Conservation (phyloP, 2,888 invertebrate genomes). For the Altica lythri region DNA sequence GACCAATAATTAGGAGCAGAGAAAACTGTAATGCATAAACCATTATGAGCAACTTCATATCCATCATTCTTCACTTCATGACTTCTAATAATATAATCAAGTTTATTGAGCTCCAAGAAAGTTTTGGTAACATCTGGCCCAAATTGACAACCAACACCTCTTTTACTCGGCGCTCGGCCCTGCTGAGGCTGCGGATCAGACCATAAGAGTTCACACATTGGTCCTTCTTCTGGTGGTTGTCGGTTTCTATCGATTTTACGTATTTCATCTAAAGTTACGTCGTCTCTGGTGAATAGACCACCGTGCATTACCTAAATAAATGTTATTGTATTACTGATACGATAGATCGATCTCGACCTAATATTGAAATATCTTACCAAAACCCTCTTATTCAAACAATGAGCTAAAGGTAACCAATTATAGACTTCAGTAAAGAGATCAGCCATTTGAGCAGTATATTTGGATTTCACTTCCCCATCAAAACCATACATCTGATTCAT, state of each 20-base stretch:
- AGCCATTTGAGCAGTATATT: constrained; percentile 94
- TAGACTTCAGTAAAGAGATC: constrained; percentile 98
- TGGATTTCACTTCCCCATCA: constrained; percentile 96
- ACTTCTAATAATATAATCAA: constrained; percentile 93
- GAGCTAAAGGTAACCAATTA: constrained; percentile 95
- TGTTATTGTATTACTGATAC: no score
- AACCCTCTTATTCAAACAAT: constrained; percentile 87
- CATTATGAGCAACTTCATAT: constrained; percentile 93
- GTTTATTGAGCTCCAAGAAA: constrained; percentile 82
- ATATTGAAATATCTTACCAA: constrained; percentile 60
- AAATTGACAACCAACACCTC: constrained; percentile 98
- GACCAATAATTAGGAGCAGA: constrained; percentile 99
- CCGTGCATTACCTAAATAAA: constrained; percentile 89
- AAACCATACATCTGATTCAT: constrained; percentile 99
- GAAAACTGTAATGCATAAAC: constrained; percentile 97
- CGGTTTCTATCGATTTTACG: constrained; percentile 86
- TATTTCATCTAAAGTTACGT: constrained; percentile 92
- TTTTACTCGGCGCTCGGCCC: constrained; percentile 91
- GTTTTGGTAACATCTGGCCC: constrained; percentile 93
- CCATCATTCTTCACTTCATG: constrained; percentile 98
- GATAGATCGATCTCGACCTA: not conserved
- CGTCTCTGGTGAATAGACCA: constrained; percentile 92
- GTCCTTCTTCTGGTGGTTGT: constrained; percentile 95
- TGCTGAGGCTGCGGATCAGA: constrained; percentile 93
- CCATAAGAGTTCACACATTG: constrained; percentile 98